These are phyloP conservation scores for Centroberyx gerrardi DNA, from an alignment of 2,797 vertebrate species.

Conservation along the genomic window DNA sequence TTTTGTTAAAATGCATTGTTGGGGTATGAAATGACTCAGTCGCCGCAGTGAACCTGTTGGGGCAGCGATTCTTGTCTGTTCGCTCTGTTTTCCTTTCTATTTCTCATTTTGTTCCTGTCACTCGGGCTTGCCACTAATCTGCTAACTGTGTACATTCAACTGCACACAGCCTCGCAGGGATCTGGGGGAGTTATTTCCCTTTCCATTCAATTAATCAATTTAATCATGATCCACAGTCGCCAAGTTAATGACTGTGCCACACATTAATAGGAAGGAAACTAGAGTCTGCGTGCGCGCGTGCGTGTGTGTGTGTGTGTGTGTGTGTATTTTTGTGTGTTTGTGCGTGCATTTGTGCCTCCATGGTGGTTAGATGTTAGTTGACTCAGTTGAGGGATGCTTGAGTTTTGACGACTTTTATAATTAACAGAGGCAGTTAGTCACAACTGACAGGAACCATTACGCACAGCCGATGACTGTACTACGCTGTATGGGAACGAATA, in stretches of 20 bases:
- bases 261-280: slow-evolving; percentile 18
- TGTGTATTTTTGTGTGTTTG: background rate
- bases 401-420: slow-evolving; percentile 38
- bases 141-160: slow-evolving; percentile 26
- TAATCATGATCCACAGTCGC: slow-evolving; percentile 49
- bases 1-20: background rate
- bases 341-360: background rate
- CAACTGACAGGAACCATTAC: background rate
- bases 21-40: background rate
- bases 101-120: slow-evolving; percentile 41
- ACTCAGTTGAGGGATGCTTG: slow-evolving; percentile 19
- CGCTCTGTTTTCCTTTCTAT: slow-evolving; percentile 7
- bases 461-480: background rate
- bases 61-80: slow-evolving; percentile 25
- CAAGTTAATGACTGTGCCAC: slow-evolving; percentile 37
- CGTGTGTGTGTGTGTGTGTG: slow-evolving; percentile 7
- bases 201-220: slow-evolving; percentile 58
- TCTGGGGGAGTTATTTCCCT: slow-evolving; percentile 24
- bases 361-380: slow-evolving; percentile 4
- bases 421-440: slow-evolving; percentile 33
- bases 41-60: background rate
- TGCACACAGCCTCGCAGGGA: slow-evolving; percentile 5
- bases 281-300: background rate
- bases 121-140: slow-evolving; percentile 20
- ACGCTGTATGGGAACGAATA: background rate